A percentile compares a stretch with the other conserved stretches of the same genome.
Conservation (phyloP, 2,113 vertebrate species). For the Chauna torquata region DNA sequence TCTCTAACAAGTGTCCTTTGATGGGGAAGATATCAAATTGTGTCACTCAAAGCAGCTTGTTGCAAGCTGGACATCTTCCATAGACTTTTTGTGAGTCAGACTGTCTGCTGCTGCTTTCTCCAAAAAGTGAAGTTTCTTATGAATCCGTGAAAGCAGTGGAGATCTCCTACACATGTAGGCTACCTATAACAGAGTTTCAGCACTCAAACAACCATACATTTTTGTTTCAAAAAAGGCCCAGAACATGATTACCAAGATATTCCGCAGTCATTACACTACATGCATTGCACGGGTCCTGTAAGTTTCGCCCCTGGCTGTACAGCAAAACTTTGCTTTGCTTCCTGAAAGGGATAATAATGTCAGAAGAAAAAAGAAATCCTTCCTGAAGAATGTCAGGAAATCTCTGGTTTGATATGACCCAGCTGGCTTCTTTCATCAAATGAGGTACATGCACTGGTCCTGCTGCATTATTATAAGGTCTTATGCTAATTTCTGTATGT, state of each 20-base stretch:
- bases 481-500: background rate
- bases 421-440: constrained; percentile 1
- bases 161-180: background rate
- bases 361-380: constrained; percentile 1
- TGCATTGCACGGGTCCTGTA: constrained; percentile 4
- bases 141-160: background rate
- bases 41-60: background rate
- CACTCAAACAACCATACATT: background rate
- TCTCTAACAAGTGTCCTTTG: background rate
- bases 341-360: constrained; percentile 5
- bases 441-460: background rate
- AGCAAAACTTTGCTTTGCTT: constrained; percentile 34
- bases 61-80: background rate
- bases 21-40: background rate
- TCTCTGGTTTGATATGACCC: constrained; percentile 1
- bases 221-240: background rate
- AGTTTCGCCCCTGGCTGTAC: constrained; percentile 7
- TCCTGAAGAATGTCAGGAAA: constrained; percentile 33
- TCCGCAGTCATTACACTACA: background rate
- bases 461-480: background rate
- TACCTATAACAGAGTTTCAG: constrained; percentile 1
- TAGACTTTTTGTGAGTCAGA: background rate
- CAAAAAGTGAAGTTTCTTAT: background rate
- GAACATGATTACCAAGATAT: background rate
- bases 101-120: background rate